phyloP scores from a whole-genome alignment of 2,797 vertebrate genomes.

The Spinus olivaceus region DNA sequence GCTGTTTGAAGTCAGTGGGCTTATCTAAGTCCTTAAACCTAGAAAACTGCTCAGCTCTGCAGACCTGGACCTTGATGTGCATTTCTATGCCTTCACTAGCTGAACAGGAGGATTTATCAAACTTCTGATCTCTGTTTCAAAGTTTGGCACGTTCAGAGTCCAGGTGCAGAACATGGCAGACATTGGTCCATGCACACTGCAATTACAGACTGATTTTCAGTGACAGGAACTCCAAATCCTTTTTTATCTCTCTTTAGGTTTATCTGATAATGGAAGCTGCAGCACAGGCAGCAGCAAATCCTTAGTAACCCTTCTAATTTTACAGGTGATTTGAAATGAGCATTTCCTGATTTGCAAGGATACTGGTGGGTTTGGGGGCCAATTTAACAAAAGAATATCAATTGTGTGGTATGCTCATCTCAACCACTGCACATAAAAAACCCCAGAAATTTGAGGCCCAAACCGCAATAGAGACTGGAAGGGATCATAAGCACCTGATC shows the following conservation, averaged over 20 bases:
- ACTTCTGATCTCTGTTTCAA: not conserved
- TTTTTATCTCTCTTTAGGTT: not conserved
- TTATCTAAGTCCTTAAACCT: not conserved
- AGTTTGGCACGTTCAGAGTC: not conserved
- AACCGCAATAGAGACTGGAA: not conserved
- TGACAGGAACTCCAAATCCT: not conserved
- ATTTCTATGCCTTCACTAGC: not conserved
- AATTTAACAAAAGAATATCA: not conserved
- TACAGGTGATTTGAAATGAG: not conserved
- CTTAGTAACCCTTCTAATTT: not conserved
- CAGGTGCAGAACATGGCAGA: not conserved
- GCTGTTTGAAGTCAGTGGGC: not conserved
- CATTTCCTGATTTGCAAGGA: not conserved
- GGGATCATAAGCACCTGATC: not conserved
- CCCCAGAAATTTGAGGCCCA: not conserved
- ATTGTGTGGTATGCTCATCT: not conserved
- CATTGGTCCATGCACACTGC: not conserved
- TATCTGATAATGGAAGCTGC: not conserved
- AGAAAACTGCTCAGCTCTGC: not conserved
- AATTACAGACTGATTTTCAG: not conserved
- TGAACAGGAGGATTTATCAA: not conserved
- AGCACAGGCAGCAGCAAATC: not conserved
- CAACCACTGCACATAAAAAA: not conserved
- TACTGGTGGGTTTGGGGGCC: not conserved
- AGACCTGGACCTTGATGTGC: not conserved